Conservation (phyloP, 2,888 invertebrate genomes). For the Ctenicera cuprea region DNA sequence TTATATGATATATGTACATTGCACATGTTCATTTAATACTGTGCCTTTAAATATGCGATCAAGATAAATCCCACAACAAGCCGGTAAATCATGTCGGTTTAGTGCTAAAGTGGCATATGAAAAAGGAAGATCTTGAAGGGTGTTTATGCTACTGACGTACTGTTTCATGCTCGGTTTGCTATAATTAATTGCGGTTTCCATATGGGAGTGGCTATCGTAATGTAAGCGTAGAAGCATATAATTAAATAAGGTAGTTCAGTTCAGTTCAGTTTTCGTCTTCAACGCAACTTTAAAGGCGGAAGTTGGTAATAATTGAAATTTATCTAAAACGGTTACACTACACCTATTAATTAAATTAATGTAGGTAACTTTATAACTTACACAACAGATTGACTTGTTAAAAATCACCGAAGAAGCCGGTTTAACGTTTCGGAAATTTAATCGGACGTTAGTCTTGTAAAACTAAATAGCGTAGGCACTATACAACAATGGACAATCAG, state of each 20-base stretch:
- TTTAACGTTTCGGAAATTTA: no score
- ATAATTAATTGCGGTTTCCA: constrained; percentile 37
- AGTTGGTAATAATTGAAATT: constrained; percentile 7
- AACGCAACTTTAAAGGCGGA: neutral
- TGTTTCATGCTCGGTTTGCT: constrained; percentile 26
- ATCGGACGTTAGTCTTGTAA: no score
- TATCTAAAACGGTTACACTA: neutral
- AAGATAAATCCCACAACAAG: constrained; percentile 33
- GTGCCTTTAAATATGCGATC: constrained; percentile 22
- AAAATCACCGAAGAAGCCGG: no score
- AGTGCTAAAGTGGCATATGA: constrained; percentile 28
- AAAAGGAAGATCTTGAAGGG: constrained; percentile 32
- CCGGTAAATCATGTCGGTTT: constrained; percentile 34
- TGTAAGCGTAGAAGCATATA: constrained; percentile 4
- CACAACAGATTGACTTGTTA: no score
- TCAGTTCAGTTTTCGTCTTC: neutral
- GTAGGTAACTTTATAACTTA: neutral
- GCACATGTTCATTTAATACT: constrained; percentile 15
- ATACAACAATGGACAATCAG: no score
- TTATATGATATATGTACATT: constrained; percentile 12
- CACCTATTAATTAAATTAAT: neutral
- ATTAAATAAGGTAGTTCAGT: neutral
- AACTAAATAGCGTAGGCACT: no score
- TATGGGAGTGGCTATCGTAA: constrained; percentile 14
- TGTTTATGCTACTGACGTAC: constrained; percentile 22